A percentile compares a stretch with the other conserved stretches of the same genome.
These are phyloP conservation scores for Thamnaconus septentrionalis DNA, from an alignment of 2,113 vertebrate genomes.

Conservation along the genomic window DNA sequence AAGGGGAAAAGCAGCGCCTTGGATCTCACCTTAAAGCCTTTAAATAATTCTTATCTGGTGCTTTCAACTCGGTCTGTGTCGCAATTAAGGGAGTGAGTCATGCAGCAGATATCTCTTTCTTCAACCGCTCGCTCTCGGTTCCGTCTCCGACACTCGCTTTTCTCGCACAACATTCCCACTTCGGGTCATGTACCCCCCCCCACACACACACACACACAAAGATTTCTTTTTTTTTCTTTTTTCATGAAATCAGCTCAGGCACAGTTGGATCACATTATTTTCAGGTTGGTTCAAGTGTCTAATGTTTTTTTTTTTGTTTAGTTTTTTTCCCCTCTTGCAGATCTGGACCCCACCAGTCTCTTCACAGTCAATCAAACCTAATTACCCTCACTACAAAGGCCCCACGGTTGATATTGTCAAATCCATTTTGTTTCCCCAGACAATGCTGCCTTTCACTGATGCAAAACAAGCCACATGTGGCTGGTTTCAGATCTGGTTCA, in stretches of 20 bases:
- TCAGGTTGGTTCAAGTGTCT: constrained; percentile 70
- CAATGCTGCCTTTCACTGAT: constrained; percentile 49
- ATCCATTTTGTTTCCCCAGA: constrained; percentile 63
- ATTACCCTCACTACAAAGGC: constrained; percentile 70
- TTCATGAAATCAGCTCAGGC: constrained; percentile 50
- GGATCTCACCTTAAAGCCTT: constrained; percentile 50
- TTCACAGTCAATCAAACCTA: constrained; percentile 75
- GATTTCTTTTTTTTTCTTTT: constrained; percentile 38
- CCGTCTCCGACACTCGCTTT: background rate
- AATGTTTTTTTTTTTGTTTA: constrained; percentile 12
- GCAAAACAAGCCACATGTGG: constrained; percentile 58
- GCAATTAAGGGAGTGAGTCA: constrained; percentile 44
- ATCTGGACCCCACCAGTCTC: constrained; percentile 67
- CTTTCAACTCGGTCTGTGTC: constrained; percentile 60
- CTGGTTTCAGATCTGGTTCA: constrained; percentile 62
- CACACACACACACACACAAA: too few species aligned
- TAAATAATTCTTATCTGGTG: constrained; percentile 55
- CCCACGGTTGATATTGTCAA: constrained; percentile 65
- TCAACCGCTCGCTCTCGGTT: constrained; percentile 7
- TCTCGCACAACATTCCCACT: too few species aligned
- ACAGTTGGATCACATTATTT: constrained; percentile 71
- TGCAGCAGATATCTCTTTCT: constrained; percentile 43
- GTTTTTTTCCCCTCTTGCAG: constrained; percentile 53
- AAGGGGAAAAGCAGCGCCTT: constrained; percentile 46
- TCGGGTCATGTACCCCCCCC: background rate